Conservation (phyloP, 2,797 vertebrate genomes). For the Falco columbarius region DNA sequence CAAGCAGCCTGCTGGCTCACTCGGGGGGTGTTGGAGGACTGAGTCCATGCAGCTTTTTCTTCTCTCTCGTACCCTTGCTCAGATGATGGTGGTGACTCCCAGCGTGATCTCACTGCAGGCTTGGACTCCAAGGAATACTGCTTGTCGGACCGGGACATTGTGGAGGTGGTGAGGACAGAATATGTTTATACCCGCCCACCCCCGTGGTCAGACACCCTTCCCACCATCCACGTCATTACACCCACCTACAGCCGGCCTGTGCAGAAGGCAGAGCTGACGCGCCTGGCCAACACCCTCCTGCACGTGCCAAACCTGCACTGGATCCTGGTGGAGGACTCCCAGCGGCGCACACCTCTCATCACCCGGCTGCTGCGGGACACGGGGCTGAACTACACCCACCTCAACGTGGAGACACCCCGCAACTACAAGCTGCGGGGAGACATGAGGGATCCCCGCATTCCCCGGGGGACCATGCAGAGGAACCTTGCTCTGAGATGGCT, state of each 20-base stretch:
- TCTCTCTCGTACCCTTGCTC: conserved; percentile 49
- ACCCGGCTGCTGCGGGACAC: conserved; percentile 90
- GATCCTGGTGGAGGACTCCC: conserved; percentile 96
- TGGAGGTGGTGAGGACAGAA: conserved; percentile 98
- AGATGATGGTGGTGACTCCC: conserved; percentile 91
- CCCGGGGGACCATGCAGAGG: conserved; percentile 96
- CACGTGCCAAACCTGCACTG: conserved; percentile 97
- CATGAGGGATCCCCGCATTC: conserved; percentile 91
- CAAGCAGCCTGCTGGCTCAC: neutral
- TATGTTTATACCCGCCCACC: conserved; percentile 96
- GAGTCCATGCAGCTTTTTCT: conserved; percentile 35
- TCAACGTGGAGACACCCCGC: conserved; percentile 95
- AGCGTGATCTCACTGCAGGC: conserved; percentile 83
- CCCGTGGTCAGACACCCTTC: conserved; percentile 94
- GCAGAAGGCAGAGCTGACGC: conserved; percentile 95
- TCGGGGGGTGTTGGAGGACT: neutral
- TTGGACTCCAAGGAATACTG: conserved; percentile 95
- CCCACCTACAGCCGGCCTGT: conserved; percentile 97
- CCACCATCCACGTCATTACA: conserved; percentile 95
- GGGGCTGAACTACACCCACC: conserved; percentile 96
- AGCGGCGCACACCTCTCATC: conserved; percentile 89
- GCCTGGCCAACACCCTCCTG: conserved; percentile 93
- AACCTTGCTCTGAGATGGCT: conserved; percentile 95
- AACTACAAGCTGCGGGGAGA: conserved; percentile 96
- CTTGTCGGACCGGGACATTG: conserved; percentile 94